Evolutionary conservation across 2,797 vertebrate species (phyloP), one percentile per base, ranked within the genome.

Genomic region (Netta rufina): DNA sequence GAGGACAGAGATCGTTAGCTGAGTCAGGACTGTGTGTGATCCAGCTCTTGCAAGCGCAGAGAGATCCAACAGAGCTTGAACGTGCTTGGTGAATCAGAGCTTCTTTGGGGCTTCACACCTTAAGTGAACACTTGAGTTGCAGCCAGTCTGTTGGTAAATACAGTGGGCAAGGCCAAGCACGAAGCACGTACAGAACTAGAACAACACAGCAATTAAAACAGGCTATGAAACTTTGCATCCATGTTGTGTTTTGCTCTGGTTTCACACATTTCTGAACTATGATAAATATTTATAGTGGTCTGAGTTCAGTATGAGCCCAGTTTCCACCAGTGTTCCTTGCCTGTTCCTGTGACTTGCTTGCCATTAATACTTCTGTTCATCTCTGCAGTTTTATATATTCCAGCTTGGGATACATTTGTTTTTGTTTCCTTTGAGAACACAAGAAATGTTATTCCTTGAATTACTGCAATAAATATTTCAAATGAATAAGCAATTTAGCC

Each of bases 381-480:
- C 72, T 54, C 70, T 83, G 6, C 51, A 8, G 22, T 28, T 24
- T 28, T 39, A 4, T 0, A 6, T 76, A 47, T 85, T 49, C 81
- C 54, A 69, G 33, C 18, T 84, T 75, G 69, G 88, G 75, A 56
- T 38, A 58, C 15, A 72, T 80, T 90, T 65, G 41, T 2, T 43
- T 89, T 83, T 58, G 11, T 92, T 96, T 73, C n/a, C 8, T 53
- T 1, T 38, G 36, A 38, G 75, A 93, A 58, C 36, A 90, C 27
- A 72, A 90, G 18, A 57, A 85, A 80, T 66, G 39, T 85, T 87
- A 61, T 75, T 87, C 51, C n/a, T 13, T 70, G 58, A 78, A 64
- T 75, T 93, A 70, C 13, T 54, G 62, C 51, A 89, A 11, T 83
- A 83, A 92, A 43, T 78, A 57, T 87, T 96, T 93, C 70, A 92